Evolutionary conservation across 2,888 invertebrate genomes (phyloP).

Genomic region (Megaustenia siamemsis): DNA sequence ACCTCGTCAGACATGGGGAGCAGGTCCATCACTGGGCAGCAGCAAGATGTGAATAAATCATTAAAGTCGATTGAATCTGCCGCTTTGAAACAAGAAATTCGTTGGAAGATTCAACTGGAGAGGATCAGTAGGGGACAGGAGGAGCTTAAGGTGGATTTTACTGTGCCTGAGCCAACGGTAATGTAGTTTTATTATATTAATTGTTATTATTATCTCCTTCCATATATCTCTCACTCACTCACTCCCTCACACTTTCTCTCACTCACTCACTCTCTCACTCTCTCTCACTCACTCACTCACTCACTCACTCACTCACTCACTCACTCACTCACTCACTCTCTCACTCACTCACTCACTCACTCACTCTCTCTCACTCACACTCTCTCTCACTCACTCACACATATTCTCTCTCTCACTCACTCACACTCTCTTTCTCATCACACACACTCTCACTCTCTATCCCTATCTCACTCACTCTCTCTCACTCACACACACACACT

Average conservation of each 20-base stretch:
- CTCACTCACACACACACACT: not conserved
- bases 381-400: slow-evolving; percentile 38
- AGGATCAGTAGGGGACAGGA: slow-evolving; percentile 26
- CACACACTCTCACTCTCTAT: no score
- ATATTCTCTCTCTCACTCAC: slow-evolving; percentile 21
- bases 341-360: slow-evolving; percentile 7
- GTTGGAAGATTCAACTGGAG: slow-evolving; percentile 30
- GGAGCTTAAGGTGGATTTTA: slow-evolving; percentile 35
- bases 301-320: not conserved
- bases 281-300: not conserved
- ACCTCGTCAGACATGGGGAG: not conserved
- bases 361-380: slow-evolving; percentile 4
- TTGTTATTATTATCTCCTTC: no score
- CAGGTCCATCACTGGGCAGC: no score
- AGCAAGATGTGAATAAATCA: not conserved
- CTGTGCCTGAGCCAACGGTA: not conserved
- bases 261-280: slow-evolving; percentile 31
- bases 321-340: not conserved
- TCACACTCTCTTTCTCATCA: not conserved
- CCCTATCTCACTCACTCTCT: no score
- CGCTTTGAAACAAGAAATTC: slow-evolving; percentile 35
- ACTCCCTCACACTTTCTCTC: no score
- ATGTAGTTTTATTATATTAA: not conserved
- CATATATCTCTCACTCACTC: slow-evolving; percentile 4
- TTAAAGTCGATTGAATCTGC: not conserved